Evolutionary conservation across 2,797 vertebrate species (phyloP).

Genomic region (Peromyscus nudipes): DNA sequence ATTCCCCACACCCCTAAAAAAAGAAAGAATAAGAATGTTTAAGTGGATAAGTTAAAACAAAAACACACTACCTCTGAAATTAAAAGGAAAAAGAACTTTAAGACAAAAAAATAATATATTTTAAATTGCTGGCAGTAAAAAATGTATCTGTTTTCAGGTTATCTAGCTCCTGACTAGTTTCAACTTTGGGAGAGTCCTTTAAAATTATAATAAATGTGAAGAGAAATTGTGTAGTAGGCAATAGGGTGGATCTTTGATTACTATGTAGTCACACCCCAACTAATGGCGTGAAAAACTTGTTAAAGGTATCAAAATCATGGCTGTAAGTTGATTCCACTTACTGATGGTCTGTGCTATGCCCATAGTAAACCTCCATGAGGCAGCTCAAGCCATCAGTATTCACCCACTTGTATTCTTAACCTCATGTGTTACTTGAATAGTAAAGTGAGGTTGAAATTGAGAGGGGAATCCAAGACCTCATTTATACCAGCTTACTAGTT

Average conservation of each 20-base stretch:
- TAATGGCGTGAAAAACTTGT: neutral
- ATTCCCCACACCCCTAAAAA: accelerated
- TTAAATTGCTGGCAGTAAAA: constrained; percentile 13
- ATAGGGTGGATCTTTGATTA: neutral
- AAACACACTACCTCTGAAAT: constrained; percentile 14
- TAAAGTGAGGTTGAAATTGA: neutral
- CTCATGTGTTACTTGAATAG: neutral
- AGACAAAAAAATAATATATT: constrained; percentile 35
- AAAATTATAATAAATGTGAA: neutral
- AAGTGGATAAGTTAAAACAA: neutral
- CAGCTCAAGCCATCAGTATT: neutral
- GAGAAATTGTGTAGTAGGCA: neutral
- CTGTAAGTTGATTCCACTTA: neutral
- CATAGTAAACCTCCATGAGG: neutral
- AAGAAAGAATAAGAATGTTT: constrained; percentile 19
- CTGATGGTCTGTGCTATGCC: neutral
- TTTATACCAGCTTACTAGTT: neutral
- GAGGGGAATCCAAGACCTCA: neutral
- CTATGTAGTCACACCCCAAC: neutral
- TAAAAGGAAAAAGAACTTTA: neutral
- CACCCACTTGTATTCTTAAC: neutral
- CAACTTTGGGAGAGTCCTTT: constrained; percentile 3
- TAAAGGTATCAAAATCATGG: neutral
- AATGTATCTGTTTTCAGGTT: neutral
- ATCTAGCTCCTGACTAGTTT: constrained; percentile 13